Evolutionary conservation across 1,140 invertebrate species (phyloP).

Genomic region (Danaus melanippus): DNA sequence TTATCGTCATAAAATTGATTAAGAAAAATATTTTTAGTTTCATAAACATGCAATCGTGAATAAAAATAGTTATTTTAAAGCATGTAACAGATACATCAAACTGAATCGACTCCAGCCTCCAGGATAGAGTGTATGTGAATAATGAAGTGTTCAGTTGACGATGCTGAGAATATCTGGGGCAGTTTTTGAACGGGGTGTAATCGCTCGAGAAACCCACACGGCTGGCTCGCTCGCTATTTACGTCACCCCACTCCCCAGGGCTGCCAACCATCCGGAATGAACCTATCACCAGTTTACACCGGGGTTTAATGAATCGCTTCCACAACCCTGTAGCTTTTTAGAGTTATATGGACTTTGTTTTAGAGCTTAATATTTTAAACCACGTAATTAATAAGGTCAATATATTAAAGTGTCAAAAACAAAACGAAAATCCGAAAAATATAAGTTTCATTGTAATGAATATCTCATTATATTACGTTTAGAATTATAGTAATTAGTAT

Average conservation of each 20-base stretch:
- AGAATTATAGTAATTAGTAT: neutral
- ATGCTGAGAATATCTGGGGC: neutral
- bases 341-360: neutral
- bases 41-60: no score
- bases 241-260: slow-evolving; percentile 2
- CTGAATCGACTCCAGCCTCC: no score
- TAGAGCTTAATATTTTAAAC: neutral
- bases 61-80: no score
- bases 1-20: no score
- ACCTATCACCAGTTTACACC: slow-evolving; percentile 8
- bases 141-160: no score
- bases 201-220: slow-evolving; percentile 15
- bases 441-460: no score
- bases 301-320: neutral
- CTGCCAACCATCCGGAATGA: slow-evolving; percentile 9
- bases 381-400: slow-evolving; percentile 2
- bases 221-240: slow-evolving; percentile 21
- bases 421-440: no score
- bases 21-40: no score
- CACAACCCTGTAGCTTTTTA: neutral
- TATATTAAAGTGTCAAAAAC: neutral
- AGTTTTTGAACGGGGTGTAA: slow-evolving; percentile 7
- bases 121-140: no score
- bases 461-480: no score
- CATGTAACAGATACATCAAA: no score